Evolutionary conservation across 2,113 vertebrate species (phyloP).

Genomic region (Notarius quadriscutis): DNA sequence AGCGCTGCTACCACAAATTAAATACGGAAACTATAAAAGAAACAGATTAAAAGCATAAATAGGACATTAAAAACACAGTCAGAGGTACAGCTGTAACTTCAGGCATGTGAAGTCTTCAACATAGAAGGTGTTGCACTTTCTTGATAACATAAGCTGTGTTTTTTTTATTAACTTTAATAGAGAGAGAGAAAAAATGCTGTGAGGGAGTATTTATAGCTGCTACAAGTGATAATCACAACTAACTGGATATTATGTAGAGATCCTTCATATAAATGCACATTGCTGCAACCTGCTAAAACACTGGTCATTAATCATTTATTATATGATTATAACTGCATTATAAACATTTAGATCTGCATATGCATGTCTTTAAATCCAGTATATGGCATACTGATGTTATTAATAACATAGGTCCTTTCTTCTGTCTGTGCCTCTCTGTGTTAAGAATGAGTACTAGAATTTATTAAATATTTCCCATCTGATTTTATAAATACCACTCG

Average conservation of each 20-base stretch:
- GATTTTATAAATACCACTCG: slow-evolving; percentile 72
- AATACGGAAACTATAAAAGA: background rate
- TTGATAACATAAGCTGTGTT: background rate
- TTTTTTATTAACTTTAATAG: background rate
- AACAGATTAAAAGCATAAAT: background rate
- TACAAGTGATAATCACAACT: background rate
- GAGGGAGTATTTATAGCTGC: background rate
- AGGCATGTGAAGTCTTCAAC: background rate
- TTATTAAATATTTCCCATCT: slow-evolving; percentile 68
- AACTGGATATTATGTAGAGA: background rate
- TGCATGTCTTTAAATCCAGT: background rate
- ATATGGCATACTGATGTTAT: background rate
- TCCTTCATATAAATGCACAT: background rate
- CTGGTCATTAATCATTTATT: background rate
- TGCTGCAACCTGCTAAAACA: background rate
- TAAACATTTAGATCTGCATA: background rate
- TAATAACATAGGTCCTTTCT: slow-evolving; percentile 14
- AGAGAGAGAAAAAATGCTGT: background rate
- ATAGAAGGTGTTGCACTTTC: background rate
- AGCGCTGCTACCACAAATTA: background rate
- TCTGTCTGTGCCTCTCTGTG: background rate
- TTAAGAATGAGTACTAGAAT: slow-evolving; percentile 14
- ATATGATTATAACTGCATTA: background rate
- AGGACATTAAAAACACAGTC: background rate
- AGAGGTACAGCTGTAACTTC: background rate